These are phyloP conservation scores for Drosophila eohydei DNA, from an alignment of 2,888 invertebrate species.

Conservation along the genomic window DNA sequence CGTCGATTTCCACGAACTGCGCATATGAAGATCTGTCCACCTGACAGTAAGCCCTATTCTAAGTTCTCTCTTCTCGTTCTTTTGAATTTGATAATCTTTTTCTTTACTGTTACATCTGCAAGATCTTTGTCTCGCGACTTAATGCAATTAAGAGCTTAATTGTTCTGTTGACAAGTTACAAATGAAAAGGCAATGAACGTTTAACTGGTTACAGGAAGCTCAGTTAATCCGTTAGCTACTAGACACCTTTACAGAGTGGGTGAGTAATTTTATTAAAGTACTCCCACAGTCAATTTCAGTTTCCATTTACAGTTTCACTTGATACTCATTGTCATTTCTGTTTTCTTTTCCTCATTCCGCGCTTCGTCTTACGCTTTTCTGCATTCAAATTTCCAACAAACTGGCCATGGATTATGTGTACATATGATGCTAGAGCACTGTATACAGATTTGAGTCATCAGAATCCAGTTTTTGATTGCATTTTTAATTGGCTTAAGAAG, in stretches of 20 bases:
- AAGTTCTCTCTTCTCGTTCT: not conserved
- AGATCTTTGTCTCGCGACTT: not conserved
- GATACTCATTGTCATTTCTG: not conserved
- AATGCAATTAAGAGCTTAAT: constrained; percentile 65
- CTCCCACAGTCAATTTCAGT: not conserved
- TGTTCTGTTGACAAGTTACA: constrained; percentile 57
- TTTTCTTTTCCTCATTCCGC: not conserved
- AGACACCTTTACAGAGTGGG: not conserved
- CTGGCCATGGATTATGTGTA: not conserved
- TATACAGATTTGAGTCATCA: not conserved
- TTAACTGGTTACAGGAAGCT: constrained; percentile 18
- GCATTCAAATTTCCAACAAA: not conserved
- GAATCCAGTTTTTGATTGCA: not conserved
- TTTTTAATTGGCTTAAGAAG: not conserved
- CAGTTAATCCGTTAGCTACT: not conserved
- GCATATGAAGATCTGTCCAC: not conserved
- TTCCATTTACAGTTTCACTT: constrained; percentile 4
- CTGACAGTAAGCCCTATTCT: not conserved
- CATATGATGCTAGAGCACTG: not conserved
- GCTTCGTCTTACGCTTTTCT: not conserved
- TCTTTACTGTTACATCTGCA: not conserved
- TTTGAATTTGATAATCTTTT: constrained; percentile 1
- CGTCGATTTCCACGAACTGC: not conserved
- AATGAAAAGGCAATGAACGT: constrained; percentile 52
- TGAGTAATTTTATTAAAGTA: constrained; percentile 1